Percentiles rank a stretch among this genome's conserved stretches.
phyloP scores from a whole-genome alignment of 2,888 invertebrate species.

The Branchipolynoe longqiensis region DNA sequence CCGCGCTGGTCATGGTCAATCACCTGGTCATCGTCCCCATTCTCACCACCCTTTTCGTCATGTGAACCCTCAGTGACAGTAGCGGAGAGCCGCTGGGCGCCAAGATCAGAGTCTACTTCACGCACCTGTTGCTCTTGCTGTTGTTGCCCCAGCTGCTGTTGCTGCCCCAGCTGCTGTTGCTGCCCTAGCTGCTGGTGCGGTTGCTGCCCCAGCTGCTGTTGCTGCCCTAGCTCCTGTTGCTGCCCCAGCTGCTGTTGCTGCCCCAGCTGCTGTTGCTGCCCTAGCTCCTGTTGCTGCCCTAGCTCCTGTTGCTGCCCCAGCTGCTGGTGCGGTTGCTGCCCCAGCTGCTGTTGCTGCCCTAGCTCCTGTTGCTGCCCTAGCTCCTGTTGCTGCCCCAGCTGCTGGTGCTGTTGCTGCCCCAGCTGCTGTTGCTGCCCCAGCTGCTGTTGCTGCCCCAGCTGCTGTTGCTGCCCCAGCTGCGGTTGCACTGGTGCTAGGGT shows the following conservation, averaged over 20 bases:
- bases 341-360: neutral
- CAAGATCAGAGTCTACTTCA: slow-evolving; percentile 11
- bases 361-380: too few species aligned
- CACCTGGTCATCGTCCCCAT: slow-evolving; percentile 29
- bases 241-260: neutral
- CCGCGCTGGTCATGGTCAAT: slow-evolving; percentile 27
- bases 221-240: too few species aligned
- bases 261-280: neutral
- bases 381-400: neutral
- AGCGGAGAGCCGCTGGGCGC: neutral
- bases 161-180: neutral
- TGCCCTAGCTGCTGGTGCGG: neutral
- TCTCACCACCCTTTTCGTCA: neutral
- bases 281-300: neutral
- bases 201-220: neutral
- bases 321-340: neutral
- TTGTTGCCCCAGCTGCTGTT: neutral
- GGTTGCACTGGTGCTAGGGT: too few species aligned
- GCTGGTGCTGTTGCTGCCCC: neutral
- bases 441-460: neutral
- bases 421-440: neutral
- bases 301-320: too few species aligned
- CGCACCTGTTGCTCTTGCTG: slow-evolving; percentile 25
- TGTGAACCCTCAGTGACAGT: neutral
- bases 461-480: too few species aligned